phyloP scores from a whole-genome alignment of 2,888 invertebrate species.

The Lepidonotus clava region DNA sequence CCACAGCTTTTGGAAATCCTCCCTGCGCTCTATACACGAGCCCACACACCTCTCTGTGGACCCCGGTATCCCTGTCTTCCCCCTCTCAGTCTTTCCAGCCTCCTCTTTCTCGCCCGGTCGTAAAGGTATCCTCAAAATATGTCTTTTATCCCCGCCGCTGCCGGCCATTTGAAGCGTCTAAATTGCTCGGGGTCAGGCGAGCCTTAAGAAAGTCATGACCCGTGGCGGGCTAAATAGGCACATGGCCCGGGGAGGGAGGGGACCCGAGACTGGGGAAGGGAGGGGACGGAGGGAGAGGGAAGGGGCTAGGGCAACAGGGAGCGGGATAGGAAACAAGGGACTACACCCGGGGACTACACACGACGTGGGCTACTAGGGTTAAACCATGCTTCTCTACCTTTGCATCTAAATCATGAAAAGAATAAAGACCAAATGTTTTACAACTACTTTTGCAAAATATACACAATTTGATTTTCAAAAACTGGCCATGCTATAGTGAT shows the following conservation, averaged over 20 bases:
- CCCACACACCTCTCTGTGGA: background rate
- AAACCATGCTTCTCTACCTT: too few species aligned
- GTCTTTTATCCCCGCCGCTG: slow-evolving; percentile 15
- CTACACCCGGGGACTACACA: too few species aligned
- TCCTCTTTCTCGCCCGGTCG: background rate
- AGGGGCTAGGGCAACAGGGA: too few species aligned
- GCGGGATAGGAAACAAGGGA: too few species aligned
- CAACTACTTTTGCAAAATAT: too few species aligned
- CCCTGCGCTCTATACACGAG: background rate
- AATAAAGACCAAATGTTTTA: too few species aligned
- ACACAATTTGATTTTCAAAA: too few species aligned
- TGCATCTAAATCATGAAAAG: too few species aligned
- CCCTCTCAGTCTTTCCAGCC: background rate
- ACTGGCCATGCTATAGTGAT: too few species aligned
- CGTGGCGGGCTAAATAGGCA: slow-evolving; percentile 11
- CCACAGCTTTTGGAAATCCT: background rate
- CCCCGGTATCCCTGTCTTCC: background rate
- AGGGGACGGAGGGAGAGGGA: background rate
- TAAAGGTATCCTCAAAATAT: slow-evolving; percentile 8
- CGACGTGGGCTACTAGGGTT: too few species aligned
- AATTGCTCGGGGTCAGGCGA: slow-evolving; percentile 34
- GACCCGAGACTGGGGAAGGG: background rate
- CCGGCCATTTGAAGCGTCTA: slow-evolving; percentile 35
- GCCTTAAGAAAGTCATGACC: background rate
- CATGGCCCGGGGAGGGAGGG: background rate